Conservation (phyloP, 2,113 vertebrate genomes). For the Gulo gulo region DNA sequence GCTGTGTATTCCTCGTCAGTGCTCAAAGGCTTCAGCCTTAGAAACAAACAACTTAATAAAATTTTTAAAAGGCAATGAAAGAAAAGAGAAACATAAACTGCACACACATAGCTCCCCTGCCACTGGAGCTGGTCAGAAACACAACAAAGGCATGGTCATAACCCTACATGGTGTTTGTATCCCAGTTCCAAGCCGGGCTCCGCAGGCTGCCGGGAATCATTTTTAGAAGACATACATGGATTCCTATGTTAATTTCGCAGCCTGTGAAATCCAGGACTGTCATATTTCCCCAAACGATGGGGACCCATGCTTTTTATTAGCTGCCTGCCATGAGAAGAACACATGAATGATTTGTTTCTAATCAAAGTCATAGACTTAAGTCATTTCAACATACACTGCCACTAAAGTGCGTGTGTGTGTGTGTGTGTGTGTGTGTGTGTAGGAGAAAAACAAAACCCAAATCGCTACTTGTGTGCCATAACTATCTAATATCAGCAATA, state of each 20-base stretch:
- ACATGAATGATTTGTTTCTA: background rate
- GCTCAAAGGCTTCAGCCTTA: background rate
- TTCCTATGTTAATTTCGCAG: background rate
- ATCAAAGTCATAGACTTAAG: conserved; percentile 26
- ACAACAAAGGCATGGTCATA: background rate
- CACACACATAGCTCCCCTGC: background rate
- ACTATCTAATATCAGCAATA: background rate
- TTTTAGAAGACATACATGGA: background rate
- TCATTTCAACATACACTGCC: background rate
- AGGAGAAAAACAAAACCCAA: background rate
- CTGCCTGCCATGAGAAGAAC: background rate
- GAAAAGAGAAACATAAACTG: background rate
- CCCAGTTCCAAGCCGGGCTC: background rate
- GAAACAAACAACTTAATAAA: background rate
- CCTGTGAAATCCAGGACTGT: background rate
- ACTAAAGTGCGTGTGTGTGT: background rate
- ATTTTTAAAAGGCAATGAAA: background rate
- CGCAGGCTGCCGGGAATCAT: background rate
- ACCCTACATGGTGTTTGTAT: background rate
- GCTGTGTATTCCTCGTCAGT: background rate
- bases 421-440: background rate
- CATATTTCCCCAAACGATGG: background rate
- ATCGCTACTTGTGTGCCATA: background rate
- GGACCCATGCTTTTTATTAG: background rate
- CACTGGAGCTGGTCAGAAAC: background rate